A percentile compares a stretch with the other conserved stretches of the same genome.
These are phyloP conservation scores for Sycophila sp. DNA, from an alignment of 1,140 invertebrate genomes.

Conservation along the genomic window DNA sequence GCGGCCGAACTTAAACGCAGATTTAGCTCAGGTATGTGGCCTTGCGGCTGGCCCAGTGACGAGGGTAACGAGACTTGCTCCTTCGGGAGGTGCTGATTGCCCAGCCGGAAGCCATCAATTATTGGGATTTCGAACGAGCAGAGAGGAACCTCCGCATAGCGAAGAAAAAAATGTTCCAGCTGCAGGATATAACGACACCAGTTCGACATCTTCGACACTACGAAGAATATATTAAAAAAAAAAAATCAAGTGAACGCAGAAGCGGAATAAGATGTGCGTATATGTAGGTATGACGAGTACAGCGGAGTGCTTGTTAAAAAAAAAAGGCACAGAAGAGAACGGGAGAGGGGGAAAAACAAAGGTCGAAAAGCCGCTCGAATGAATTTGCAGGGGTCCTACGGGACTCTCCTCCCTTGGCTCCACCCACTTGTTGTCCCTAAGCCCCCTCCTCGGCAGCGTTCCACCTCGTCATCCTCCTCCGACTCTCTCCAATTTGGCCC, in stretches of 20 bases:
- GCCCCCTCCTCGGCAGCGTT: background rate
- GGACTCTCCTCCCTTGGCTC: conserved; percentile 7
- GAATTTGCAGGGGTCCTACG: conserved; percentile 34
- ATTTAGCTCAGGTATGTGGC: too few relatives aligned
- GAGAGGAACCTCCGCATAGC: background rate
- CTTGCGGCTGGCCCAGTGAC: too few relatives aligned
- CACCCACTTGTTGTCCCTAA: conserved; percentile 23
- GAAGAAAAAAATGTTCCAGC: background rate
- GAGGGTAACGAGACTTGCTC: too few relatives aligned
- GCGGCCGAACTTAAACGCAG: too few relatives aligned
- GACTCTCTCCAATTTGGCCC: background rate
- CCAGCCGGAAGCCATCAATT: conserved; percentile 32
- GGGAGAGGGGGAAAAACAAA: conserved; percentile 11
- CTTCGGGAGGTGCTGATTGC: conserved; percentile 18
- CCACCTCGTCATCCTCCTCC: background rate
- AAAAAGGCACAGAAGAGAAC: background rate
- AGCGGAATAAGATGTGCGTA: too few relatives aligned
- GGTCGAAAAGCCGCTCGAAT: conserved; percentile 18
- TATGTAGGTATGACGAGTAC: background rate
- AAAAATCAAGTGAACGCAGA: too few relatives aligned
- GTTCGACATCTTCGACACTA: too few relatives aligned
- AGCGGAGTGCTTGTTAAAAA: background rate
- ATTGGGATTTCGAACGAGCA: background rate
- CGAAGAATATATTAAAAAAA: too few relatives aligned
- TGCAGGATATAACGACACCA: background rate